Base-by-base conservation (phyloP, 2,888 invertebrate species). In the Epicampocera succincta region DNA sequence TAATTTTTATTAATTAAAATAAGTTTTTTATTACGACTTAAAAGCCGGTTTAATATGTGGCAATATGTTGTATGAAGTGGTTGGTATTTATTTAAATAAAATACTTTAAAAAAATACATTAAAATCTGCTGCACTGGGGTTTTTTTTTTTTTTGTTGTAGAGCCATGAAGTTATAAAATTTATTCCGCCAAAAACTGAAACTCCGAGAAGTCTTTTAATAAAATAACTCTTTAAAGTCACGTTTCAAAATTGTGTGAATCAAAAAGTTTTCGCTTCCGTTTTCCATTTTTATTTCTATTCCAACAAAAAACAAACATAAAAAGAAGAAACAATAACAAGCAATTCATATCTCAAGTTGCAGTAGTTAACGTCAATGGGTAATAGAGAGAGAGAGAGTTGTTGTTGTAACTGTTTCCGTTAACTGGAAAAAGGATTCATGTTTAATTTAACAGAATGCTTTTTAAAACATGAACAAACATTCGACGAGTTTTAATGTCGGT, bases 181-280 rank as follows among this genome's bases (percentile, higher is more conserved):
- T 44, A 52, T 60, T 61, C 44, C 17, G 17, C 29, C 44, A 38
- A 29, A 73, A 63, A 12, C 42, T 50, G 58, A 58, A 66, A 58
- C 6, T 29, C 38, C 40, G 25, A 33, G 8, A 33, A 9, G 8
- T 33, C 33, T 3, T 33, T 33, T 8, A 33, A 12, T 15, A 50
- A 48, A 44, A 61, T 13, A 68, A 21, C 4, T 46, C 44, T 71
- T 65, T 63, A 44, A 50, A 78, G 77, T 78, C 71, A 78, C 77
- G 77, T 78, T 72, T 78, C 21, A 13, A 21, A 65, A 72, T 58
- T 65, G 38, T 66, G 48, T 25, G 17, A 19, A 29, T 19, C n/a
- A 63, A 44, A 54, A 42, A 29, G 13, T n/a, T 60, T 58, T 73
- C 15, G 44, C 19, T 25, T 65, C 17, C n/a, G 33, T 68, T 61